phyloP scores from a whole-genome alignment of 2,113 vertebrate genomes.

The Sprattus sprattus region DNA sequence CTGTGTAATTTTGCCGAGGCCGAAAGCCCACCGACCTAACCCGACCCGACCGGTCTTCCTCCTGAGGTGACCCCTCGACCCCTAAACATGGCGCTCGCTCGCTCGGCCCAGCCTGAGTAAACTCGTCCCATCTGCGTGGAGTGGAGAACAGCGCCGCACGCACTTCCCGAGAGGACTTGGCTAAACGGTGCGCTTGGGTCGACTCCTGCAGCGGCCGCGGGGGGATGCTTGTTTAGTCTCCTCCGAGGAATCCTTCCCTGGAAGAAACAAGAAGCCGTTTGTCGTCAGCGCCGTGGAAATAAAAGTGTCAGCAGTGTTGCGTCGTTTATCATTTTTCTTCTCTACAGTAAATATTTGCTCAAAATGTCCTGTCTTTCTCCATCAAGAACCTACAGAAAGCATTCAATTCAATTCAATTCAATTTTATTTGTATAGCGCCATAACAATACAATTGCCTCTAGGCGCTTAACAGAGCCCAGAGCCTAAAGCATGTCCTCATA shows the following conservation, averaged over 20 bases:
- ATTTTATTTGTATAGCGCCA: too few relatives aligned
- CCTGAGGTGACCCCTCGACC: conserved; percentile 53
- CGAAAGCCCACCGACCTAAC: conserved; percentile 35
- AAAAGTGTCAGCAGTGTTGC: neutral
- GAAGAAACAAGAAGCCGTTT: neutral
- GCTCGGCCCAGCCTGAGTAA: conserved; percentile 57
- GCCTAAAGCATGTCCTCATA: neutral
- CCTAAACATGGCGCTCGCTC: conserved; percentile 62
- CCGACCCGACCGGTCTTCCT: conserved; percentile 31
- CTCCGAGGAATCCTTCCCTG: neutral
- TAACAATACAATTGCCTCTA: too few relatives aligned
- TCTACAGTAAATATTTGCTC: neutral
- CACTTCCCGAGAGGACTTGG: conserved; percentile 56
- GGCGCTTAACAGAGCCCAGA: too few relatives aligned
- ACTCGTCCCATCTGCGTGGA: conserved; percentile 62
- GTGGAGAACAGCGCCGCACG: conserved; percentile 42
- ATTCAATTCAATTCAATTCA: too few relatives aligned
- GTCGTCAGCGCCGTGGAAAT: neutral
- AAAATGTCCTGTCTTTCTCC: neutral
- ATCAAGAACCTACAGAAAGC: neutral
- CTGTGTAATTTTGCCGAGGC: conserved; percentile 46
- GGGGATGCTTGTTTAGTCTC: conserved; percentile 34
- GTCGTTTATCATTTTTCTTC: neutral
- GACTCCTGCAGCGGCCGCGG: conserved; percentile 10
- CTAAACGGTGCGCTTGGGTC: conserved; percentile 47